Evolutionary conservation across 2,888 invertebrate genomes (phyloP).

Genomic region (Siphlonurus alternatus): DNA sequence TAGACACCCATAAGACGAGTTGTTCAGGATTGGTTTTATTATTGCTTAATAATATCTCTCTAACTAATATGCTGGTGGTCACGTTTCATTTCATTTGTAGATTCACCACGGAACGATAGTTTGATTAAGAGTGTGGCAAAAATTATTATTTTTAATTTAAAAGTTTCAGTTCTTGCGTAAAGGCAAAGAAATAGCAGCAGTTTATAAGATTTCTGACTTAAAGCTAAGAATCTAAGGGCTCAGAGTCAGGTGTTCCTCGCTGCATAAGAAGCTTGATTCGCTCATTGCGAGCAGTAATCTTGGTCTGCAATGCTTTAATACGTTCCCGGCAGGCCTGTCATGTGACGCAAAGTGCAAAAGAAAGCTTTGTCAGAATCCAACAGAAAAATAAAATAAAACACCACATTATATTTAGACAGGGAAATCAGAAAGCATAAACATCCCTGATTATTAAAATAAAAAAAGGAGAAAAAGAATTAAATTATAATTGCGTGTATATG

Average conservation of each 20-base stretch:
- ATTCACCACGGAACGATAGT: too few relatives aligned
- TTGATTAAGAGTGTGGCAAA: too few relatives aligned
- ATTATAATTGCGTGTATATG: too few relatives aligned
- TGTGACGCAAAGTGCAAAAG: slow-evolving; percentile 13
- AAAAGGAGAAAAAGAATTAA: slow-evolving; percentile 9
- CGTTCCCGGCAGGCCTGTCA: slow-evolving; percentile 64
- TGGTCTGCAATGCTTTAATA: slow-evolving; percentile 71
- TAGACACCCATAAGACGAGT: background rate
- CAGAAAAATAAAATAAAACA: slow-evolving; percentile 7
- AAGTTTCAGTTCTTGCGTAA: slow-evolving; percentile 1
- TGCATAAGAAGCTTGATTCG: slow-evolving; percentile 74
- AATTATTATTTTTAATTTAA: too few relatives aligned
- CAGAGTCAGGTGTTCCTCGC: slow-evolving; percentile 70
- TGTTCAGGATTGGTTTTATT: background rate
- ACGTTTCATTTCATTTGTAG: slow-evolving; percentile 15
- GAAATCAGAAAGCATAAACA: slow-evolving; percentile 8
- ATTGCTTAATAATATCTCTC: background rate
- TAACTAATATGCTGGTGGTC: slow-evolving; percentile 14
- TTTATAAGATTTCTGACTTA: slow-evolving; percentile 16
- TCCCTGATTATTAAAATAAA: slow-evolving; percentile 17
- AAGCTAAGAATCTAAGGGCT: slow-evolving; percentile 49
- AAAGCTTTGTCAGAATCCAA: background rate
- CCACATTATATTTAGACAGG: slow-evolving; percentile 5
- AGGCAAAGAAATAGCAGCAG: slow-evolving; percentile 1
- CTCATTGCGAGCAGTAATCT: slow-evolving; percentile 74